Evolutionary conservation across 2,797 vertebrate species (phyloP), one percentile per base, ranked within the genome.

Genomic region (Thalassophryne amazonica): DNA sequence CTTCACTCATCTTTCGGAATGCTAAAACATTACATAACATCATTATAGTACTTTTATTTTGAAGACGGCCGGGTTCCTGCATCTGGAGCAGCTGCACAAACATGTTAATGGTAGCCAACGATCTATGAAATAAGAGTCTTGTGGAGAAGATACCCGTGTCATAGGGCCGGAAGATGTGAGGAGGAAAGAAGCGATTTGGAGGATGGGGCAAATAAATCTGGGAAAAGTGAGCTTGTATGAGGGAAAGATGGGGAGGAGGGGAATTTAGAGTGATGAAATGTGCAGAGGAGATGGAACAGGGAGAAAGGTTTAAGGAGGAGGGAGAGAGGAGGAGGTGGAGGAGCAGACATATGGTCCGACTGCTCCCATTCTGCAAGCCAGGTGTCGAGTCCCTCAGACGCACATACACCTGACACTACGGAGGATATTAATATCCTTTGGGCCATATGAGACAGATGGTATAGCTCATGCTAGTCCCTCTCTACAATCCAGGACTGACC

Each of bases 361-460:
- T 59, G 65, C 55, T 81, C 48, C 55, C 35, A 30, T 60, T 69
- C 60, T 50, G 42, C 59, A 39, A 52, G 49, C 67, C 80, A 80
- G 76, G 80, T 73, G 76, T 80, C 68, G 47, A 4, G 64, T 46
- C 39, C 40, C 43, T 43, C 45, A 68, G 31, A 62, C 45, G 37
- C 14, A 21, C 37, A 35, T 43, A 47, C 51, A 71, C 72, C 71
- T 79, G 73, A 74, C 71, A 60, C 69, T 55, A 53, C 40, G 37
- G 73, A 61, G 60, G 68, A 55, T 58, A 69, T 76, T 78, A 78
- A 78, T 73, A 76, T 76, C 76, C 72, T 60, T 34, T 43, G 55
- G 72, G 69, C 53, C 16, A 41, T 43, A 51, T 23, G 31, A 72
- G 60, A 75, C 83, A 84, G 81, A 81, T 84, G 83, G 81, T 62